Conservation (phyloP, 2,888 invertebrate species). For the Cryptophagus acutangulus region DNA sequence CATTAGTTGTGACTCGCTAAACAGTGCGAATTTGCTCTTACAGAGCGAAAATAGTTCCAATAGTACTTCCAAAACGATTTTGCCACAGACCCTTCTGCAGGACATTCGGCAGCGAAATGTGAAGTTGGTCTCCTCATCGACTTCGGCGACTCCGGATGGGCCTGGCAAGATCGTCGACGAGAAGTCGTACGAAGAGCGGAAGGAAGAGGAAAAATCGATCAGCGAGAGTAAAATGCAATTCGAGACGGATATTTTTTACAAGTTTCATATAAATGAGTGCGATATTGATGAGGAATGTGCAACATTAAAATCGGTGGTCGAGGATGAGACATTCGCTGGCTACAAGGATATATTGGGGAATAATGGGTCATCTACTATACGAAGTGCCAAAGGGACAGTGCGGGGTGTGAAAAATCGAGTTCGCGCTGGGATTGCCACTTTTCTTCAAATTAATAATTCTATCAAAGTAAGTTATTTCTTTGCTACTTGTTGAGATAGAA, state of each 20-base stretch:
- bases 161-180: slow-evolving; percentile 53
- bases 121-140: slow-evolving; percentile 42
- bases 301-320: slow-evolving; percentile 38
- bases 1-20: slow-evolving; percentile 77
- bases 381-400: slow-evolving; percentile 88
- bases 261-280: slow-evolving; percentile 77
- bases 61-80: slow-evolving; percentile 40
- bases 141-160: no score
- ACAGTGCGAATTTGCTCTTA: slow-evolving; percentile 58
- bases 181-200: slow-evolving; percentile 53
- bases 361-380: slow-evolving; percentile 70
- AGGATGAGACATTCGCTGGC: slow-evolving; percentile 71
- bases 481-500: no score
- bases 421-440: slow-evolving; percentile 91
- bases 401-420: slow-evolving; percentile 93
- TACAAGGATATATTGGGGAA: slow-evolving; percentile 66
- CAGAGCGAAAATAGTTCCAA: slow-evolving; percentile 1
- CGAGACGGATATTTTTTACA: slow-evolving; percentile 74
- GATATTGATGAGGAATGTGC: slow-evolving; percentile 56
- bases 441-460: slow-evolving; percentile 71
- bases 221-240: slow-evolving; percentile 49
- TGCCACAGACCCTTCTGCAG: slow-evolving; percentile 63
- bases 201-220: slow-evolving; percentile 47
- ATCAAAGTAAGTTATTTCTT: slow-evolving; percentile 81
- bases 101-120: slow-evolving; percentile 64